These are phyloP conservation scores for Heliothis virescens DNA, from an alignment of 1,140 invertebrate species.

Conservation along the genomic window DNA sequence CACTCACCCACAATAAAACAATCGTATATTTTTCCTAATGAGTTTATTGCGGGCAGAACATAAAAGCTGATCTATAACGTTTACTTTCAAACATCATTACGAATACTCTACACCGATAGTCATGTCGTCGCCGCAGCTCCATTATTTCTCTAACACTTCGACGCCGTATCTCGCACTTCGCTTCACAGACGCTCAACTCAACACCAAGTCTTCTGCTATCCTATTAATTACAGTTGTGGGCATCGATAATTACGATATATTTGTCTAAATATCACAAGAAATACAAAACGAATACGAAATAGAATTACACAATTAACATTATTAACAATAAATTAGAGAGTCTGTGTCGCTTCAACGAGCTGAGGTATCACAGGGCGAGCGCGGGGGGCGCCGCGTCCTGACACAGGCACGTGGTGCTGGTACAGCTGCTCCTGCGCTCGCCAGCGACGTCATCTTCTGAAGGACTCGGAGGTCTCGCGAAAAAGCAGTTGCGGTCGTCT, in stretches of 20 bases:
- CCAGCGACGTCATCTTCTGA: slow-evolving; percentile 85
- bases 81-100: slow-evolving; percentile 86
- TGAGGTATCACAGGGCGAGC: slow-evolving; percentile 76
- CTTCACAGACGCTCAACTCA: slow-evolving; percentile 72
- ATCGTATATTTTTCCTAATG: slow-evolving; percentile 74
- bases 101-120: slow-evolving; percentile 82
- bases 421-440: slow-evolving; percentile 85
- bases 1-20: slow-evolving; percentile 78
- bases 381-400: slow-evolving; percentile 80
- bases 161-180: slow-evolving; percentile 82
- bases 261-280: slow-evolving; percentile 86
- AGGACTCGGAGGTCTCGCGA: slow-evolving; percentile 83
- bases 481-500: slow-evolving; percentile 85
- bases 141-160: slow-evolving; percentile 79
- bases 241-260: slow-evolving; percentile 81
- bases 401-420: slow-evolving; percentile 86
- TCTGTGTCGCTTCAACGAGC: slow-evolving; percentile 64
- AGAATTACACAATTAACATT: slow-evolving; percentile 84
- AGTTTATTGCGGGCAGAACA: slow-evolving; percentile 85
- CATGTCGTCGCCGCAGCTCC: slow-evolving; percentile 71
- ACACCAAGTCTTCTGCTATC: slow-evolving; percentile 75
- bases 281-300: slow-evolving; percentile 84
- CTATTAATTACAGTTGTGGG: slow-evolving; percentile 84
- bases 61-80: slow-evolving; percentile 85
- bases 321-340: slow-evolving; percentile 84